These are phyloP conservation scores for Tinamus guttatus DNA, from an alignment of 2,113 vertebrate genomes.

Conservation along the genomic window DNA sequence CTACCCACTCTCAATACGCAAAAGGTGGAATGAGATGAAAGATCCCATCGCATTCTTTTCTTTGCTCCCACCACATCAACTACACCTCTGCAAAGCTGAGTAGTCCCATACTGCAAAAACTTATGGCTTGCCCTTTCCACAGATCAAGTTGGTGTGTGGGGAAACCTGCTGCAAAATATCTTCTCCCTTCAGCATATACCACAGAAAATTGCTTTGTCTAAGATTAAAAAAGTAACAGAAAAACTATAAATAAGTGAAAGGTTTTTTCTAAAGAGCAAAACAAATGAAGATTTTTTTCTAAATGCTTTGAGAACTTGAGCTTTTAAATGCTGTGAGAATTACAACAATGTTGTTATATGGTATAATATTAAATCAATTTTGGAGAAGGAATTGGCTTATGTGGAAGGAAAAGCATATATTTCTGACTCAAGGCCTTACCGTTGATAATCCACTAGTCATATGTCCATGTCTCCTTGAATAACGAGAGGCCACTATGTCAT, in stretches of 20 bases:
- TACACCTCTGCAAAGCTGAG: not conserved
- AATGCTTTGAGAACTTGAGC: not conserved
- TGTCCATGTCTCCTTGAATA: constrained; percentile 59
- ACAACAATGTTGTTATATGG: not conserved
- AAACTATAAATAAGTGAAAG: not conserved
- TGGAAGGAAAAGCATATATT: not conserved
- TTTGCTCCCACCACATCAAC: not conserved
- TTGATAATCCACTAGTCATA: constrained; percentile 81
- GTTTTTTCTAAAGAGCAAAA: not conserved
- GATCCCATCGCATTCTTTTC: not conserved
- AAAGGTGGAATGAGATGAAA: not conserved
- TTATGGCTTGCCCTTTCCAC: not conserved
- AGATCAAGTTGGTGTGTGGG: not conserved
- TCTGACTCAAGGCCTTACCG: constrained; percentile 77
- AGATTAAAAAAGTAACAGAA: not conserved
- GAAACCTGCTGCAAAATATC: not conserved
- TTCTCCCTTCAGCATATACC: not conserved
- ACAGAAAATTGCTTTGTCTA: not conserved
- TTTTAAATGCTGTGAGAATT: not conserved
- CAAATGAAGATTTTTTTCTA: not conserved
- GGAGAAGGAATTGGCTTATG: not conserved
- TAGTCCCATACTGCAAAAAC: not conserved
- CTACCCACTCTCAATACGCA: not conserved
- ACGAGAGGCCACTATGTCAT: constrained; percentile 77
- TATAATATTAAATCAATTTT: not conserved